Evolutionary conservation across 35 echinoderm and acorn worm species (phyloP).

Genomic region (Amphiura filiformis): DNA sequence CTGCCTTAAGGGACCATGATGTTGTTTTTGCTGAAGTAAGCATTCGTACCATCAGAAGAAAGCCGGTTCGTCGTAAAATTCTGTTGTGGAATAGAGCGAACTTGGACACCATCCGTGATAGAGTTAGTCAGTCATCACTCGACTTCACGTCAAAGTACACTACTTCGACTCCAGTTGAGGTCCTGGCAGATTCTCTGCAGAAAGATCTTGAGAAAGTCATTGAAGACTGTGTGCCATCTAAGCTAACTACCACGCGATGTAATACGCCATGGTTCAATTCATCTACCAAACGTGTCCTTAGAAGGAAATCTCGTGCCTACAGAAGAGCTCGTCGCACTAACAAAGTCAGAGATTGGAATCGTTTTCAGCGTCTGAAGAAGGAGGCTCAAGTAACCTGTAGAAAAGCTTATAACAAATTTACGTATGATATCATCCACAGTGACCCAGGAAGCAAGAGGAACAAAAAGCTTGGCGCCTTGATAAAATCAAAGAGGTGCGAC

Average conservation of each 20-base stretch:
- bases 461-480: not conserved
- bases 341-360: slow-evolving; percentile 6
- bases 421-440: not conserved
- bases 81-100: not conserved
- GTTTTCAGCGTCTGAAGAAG: not conserved
- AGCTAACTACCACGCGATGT: not conserved
- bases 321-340: slow-evolving; percentile 1
- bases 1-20: not conserved
- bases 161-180: not conserved
- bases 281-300: not conserved
- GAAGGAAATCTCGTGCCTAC: slow-evolving; percentile 14
- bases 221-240: not conserved
- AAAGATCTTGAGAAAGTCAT: not conserved
- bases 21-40: not conserved
- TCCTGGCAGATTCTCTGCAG: not conserved
- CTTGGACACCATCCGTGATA: not conserved
- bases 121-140: not conserved
- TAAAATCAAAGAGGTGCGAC: not conserved
- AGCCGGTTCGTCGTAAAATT: not conserved
- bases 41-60: not conserved
- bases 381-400: not conserved
- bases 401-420: slow-evolving; percentile 20
- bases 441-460: not conserved
- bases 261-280: slow-evolving; percentile 18
- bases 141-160: not conserved